A percentile compares a stretch with the other conserved stretches of the same genome.
These are phyloP conservation scores for Drosophila parvula DNA, from an alignment of 1,140 invertebrate genomes.

Conservation along the genomic window DNA sequence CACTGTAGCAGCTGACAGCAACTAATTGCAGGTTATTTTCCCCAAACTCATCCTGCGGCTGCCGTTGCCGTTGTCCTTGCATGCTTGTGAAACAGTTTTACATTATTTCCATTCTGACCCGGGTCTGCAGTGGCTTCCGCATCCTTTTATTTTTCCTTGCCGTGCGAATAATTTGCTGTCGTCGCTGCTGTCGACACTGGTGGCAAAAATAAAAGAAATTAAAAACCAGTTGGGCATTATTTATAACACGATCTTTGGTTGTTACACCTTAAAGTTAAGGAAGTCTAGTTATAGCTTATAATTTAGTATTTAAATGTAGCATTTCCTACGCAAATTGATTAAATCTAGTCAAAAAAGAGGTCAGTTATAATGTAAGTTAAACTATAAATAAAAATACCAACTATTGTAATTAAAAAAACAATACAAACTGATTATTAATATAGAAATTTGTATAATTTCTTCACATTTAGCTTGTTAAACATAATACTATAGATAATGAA, in stretches of 20 bases:
- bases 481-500: background rate
- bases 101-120: conserved; percentile 36
- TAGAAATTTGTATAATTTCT: background rate
- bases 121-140: conserved; percentile 50
- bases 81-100: conserved; percentile 30
- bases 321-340: background rate
- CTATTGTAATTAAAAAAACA: too few species aligned
- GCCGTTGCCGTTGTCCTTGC: conserved; percentile 15
- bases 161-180: conserved; percentile 66
- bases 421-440: too few species aligned
- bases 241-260: conserved; percentile 36
- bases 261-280: background rate
- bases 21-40: conserved; percentile 76
- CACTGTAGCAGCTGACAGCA: conserved; percentile 55
- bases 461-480: background rate
- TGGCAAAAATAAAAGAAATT: conserved; percentile 39
- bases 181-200: conserved; percentile 41
- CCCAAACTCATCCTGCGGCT: conserved; percentile 30
- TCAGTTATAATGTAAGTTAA: background rate
- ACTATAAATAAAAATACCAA: background rate
- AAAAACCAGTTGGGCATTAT: conserved; percentile 50
- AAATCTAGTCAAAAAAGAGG: background rate
- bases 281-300: background rate
- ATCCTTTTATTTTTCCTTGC: conserved; percentile 13
- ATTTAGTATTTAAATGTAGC: too few species aligned